phyloP scores from a whole-genome alignment of 2,797 vertebrate genomes.

The Sternarchorhynchus goeldii region DNA sequence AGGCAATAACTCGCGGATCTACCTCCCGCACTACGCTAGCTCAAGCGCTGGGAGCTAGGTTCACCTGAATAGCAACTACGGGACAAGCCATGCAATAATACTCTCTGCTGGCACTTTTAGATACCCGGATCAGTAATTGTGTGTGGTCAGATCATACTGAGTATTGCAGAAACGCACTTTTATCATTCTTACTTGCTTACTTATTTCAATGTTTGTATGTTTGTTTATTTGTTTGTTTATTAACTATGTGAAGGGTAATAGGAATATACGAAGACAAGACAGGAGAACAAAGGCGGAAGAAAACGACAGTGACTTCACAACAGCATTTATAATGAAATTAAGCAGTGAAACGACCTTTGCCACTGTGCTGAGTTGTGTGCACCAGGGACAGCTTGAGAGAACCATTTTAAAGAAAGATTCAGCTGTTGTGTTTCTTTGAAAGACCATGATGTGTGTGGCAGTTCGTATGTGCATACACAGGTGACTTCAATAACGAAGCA shows the following conservation, averaged over 20 bases:
- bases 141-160: neutral
- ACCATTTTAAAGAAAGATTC: neutral
- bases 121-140: neutral
- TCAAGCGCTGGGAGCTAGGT: conserved; percentile 16
- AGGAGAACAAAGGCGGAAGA: neutral
- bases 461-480: neutral
- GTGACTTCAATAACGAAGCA: neutral
- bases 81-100: neutral
- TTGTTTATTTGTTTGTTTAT: neutral
- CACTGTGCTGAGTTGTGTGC: neutral
- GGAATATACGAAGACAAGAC: neutral
- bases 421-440: neutral
- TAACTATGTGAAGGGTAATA: neutral
- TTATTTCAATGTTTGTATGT: neutral
- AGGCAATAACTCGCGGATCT: conserved; percentile 48
- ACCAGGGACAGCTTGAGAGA: neutral
- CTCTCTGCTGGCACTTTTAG: neutral
- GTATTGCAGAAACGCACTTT: neutral
- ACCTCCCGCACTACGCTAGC: neutral
- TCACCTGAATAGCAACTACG: conserved; percentile 39
- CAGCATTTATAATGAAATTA: neutral
- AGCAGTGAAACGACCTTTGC: neutral
- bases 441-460: neutral
- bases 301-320: neutral
- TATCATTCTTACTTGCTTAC: neutral